Base-by-base conservation (phyloP, 1,140 invertebrate species). In the Eciton burchellii region DNA sequence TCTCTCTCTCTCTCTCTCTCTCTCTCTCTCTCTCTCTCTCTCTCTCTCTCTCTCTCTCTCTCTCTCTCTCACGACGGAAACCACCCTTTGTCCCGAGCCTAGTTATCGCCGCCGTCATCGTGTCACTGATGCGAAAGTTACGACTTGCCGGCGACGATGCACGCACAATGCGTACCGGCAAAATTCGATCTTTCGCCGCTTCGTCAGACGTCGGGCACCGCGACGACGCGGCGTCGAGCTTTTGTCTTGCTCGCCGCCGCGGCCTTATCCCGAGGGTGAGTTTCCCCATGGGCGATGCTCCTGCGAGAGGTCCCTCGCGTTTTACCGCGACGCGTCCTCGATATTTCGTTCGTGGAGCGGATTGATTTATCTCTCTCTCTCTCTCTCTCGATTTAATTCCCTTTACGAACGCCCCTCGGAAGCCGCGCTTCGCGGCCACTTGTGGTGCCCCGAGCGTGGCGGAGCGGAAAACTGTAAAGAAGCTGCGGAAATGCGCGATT, bases 1-100 rank as follows among this genome's bases (percentile, higher is more conserved):
- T n/a, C 35, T 35, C 35, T 35, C 6, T 35, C 6, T 35, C 35
- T 35, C 35, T 84, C 83, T 76, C 29, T 49, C 45, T 12, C 35
- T 81, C 70, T 62, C 14, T 19, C 9, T 35, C 35, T 35, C 6
- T 35, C 6, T 35, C 35, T 35, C 35, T 84, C 83, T 76, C 29
- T 49, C 45, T 12, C 35, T 81, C 35, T 35, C 35, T 35, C 6
- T 35, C 6, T 35, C 35, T 35, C 35, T 84, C 83, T 76, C 29
- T 49, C 45, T 12, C 35, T 81, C 70, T 62, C 14, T 19, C 9
- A 49, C 57, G 47, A 73, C 65, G 70, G 60, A 35, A 74, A 63
- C 76, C 73, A 84, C 68, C 83, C 88, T 88, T 89, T 89, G 73
- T 81, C 29, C 24, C 45, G 66, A 29, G 65, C 43, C 12, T 79